Conservation (phyloP, 2,113 vertebrate species). For the Sula dactylatra region DNA sequence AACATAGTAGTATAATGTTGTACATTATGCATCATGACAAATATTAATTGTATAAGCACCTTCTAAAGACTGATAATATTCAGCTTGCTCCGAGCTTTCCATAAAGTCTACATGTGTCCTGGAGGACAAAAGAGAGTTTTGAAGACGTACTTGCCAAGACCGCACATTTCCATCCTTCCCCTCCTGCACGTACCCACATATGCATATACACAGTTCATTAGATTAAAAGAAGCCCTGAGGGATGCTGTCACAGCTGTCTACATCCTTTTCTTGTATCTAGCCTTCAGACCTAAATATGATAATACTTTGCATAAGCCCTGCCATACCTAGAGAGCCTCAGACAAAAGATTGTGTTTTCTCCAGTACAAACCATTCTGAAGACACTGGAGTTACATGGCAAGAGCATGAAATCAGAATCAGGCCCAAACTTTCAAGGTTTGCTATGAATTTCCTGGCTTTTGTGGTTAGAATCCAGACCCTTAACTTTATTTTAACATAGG, state of each 20-base stretch:
- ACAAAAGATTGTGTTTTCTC: not conserved
- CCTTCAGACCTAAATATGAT: not conserved
- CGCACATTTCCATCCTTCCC: not conserved
- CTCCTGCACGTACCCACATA: not conserved
- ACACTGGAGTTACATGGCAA: not conserved
- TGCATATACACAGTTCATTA: not conserved
- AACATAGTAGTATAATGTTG: not conserved
- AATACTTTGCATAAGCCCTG: not conserved
- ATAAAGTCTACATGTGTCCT: not conserved
- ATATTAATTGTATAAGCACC: not conserved
- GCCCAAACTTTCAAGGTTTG: not conserved
- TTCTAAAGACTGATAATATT: not conserved
- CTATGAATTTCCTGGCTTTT: slow-evolving; percentile 21
- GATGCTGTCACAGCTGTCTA: not conserved
- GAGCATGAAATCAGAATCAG: not conserved
- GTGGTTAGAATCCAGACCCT: slow-evolving; percentile 54
- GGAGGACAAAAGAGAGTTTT: not conserved
- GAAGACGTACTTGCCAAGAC: not conserved
- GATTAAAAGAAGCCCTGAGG: not conserved
- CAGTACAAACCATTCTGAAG: not conserved
- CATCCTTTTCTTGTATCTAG: not conserved
- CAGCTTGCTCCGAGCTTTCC: not conserved
- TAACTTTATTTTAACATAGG: slow-evolving; percentile 57
- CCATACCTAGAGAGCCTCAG: not conserved
- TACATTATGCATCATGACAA: not conserved